phyloP scores from a whole-genome alignment of 2,113 vertebrate genomes.

The Alligator mississippiensis region DNA sequence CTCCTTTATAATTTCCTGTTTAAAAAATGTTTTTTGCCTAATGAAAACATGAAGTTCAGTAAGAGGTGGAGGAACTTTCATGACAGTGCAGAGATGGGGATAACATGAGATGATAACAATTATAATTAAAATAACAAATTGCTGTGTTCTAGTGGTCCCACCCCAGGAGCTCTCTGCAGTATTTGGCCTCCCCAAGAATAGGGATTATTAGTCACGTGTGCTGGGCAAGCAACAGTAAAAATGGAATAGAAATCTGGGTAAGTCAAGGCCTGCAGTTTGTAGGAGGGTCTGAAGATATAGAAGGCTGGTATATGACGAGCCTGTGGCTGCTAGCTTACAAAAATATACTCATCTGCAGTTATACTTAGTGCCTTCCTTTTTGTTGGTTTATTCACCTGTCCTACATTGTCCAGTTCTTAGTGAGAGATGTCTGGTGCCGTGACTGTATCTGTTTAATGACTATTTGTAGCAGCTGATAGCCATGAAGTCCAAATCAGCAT shows the following conservation, averaged over 20 bases:
- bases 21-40: neutral
- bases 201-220: neutral
- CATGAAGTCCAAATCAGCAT: neutral
- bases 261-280: accelerated
- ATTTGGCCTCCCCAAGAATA: neutral
- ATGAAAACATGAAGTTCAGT: neutral
- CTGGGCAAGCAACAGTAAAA: neutral
- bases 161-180: no score
- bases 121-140: no score
- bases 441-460: neutral
- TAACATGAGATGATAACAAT: no score
- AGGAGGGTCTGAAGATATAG: neutral
- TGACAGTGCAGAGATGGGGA: neutral
- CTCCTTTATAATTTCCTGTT: no score
- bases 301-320: neutral
- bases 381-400: neutral
- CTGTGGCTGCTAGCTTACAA: neutral
- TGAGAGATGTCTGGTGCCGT: neutral
- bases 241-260: neutral
- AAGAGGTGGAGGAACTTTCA: neutral
- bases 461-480: neutral
- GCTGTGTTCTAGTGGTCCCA: no score
- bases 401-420: neutral
- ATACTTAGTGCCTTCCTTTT: neutral
- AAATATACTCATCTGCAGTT: neutral